A percentile compares a stretch with the other conserved stretches of the same genome.
Conservation (phyloP, 2,113 vertebrate species). For the Hemiprocne comata region DNA sequence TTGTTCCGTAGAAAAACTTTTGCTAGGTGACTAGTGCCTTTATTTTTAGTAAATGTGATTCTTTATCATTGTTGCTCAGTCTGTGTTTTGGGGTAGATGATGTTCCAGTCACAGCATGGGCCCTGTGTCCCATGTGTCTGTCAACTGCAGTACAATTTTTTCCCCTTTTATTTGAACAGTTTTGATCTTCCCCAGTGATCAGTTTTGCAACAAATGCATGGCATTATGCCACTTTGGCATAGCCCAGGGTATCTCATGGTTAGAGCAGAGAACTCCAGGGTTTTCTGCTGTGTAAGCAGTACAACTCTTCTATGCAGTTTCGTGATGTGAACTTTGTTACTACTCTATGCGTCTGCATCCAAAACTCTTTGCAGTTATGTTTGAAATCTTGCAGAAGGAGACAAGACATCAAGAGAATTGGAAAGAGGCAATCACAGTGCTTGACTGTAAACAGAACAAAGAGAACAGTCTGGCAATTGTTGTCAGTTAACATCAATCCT, state of each 20-base stretch:
- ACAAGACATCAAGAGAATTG: neutral
- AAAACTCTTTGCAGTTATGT: neutral
- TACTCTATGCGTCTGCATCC: neutral
- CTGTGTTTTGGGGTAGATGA: neutral
- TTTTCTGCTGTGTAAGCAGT: neutral
- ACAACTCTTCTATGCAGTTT: neutral
- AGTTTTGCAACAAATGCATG: neutral
- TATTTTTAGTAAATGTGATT: neutral
- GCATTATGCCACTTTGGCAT: neutral
- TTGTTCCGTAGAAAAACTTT: neutral
- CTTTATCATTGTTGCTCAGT: neutral
- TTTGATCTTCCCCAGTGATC: slow-evolving; percentile 1
- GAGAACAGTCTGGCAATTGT: neutral
- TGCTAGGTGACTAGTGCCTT: neutral
- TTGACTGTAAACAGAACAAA: slow-evolving; percentile 8
- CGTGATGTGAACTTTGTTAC: neutral
- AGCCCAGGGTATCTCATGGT: neutral
- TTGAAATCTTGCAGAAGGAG: neutral
- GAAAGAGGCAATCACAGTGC: neutral
- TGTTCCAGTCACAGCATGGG: neutral
- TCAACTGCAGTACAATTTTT: neutral
- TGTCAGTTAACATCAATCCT: slow-evolving; percentile 30
- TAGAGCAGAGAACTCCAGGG: neutral
- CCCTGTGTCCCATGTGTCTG: neutral
- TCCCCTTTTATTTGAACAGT: neutral